Percentiles rank a stretch among this genome's conserved stretches.
Evolutionary conservation across 2,113 vertebrate species (phyloP).

Genomic region (Copsychus sechellarum): DNA sequence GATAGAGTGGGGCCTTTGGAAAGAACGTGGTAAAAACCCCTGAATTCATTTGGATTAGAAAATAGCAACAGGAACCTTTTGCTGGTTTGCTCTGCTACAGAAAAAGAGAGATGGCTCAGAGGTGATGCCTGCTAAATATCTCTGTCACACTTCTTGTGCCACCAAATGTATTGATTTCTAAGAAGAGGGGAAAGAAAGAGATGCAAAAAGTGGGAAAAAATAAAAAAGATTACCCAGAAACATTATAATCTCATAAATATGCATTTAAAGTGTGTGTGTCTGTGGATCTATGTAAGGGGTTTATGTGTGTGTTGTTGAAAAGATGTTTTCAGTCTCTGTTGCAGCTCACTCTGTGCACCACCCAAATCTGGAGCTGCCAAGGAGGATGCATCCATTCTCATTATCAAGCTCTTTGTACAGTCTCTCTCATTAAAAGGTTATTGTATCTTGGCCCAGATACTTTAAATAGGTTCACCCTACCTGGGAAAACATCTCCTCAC

Average conservation of each 20-base stretch:
- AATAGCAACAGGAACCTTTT: slow-evolving; percentile 37
- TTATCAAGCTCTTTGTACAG: background rate
- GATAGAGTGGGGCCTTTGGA: background rate
- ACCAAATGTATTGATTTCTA: slow-evolving; percentile 35
- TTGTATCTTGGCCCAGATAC: background rate
- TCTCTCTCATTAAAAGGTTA: background rate
- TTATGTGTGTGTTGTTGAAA: slow-evolving; percentile 25
- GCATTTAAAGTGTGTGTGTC: slow-evolving; percentile 22
- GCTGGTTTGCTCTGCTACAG: background rate
- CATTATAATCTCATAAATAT: slow-evolving; percentile 49
- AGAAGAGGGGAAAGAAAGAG: slow-evolving; percentile 14
- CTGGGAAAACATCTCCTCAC: background rate
- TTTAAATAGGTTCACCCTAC: background rate
- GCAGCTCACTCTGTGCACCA: background rate
- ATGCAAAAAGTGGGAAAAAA: background rate
- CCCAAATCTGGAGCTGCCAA: background rate
- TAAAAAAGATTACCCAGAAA: background rate
- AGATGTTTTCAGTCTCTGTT: slow-evolving; percentile 3
- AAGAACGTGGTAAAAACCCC: slow-evolving; percentile 48
- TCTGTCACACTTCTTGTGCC: background rate
- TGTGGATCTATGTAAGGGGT: background rate
- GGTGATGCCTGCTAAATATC: slow-evolving; percentile 14
- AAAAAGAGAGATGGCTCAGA: background rate
- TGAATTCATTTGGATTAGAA: slow-evolving; percentile 22
- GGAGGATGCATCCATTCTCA: background rate